These are phyloP conservation scores for Tachuris rubrigastra DNA, from an alignment of 2,113 vertebrate genomes.

Conservation along the genomic window DNA sequence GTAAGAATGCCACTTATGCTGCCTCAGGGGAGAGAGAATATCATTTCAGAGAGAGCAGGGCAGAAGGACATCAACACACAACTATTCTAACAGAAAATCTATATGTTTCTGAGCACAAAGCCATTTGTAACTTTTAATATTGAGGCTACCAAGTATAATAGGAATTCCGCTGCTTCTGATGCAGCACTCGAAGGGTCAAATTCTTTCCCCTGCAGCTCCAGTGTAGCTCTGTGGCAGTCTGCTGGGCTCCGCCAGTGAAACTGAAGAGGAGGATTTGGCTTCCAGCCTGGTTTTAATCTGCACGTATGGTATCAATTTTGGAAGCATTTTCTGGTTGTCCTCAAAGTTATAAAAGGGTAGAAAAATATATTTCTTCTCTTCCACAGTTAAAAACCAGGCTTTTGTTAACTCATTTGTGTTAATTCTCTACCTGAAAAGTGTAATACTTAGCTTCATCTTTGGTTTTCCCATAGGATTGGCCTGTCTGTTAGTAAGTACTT, in stretches of 20 bases:
- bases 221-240: conserved; percentile 28
- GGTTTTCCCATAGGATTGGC: neutral
- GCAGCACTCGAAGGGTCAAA: conserved; percentile 60
- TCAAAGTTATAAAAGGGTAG: conserved; percentile 53
- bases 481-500: neutral
- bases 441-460: neutral
- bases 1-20: neutral
- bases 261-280: conserved; percentile 60
- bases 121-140: neutral
- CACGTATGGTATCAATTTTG: conserved; percentile 68
- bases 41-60: neutral
- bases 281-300: conserved; percentile 54
- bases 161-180: conserved; percentile 31
- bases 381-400: neutral
- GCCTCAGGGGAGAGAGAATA: neutral
- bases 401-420: conserved; percentile 23
- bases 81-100: neutral
- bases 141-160: neutral
- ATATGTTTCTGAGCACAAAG: neutral
- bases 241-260: conserved; percentile 49
- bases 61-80: neutral
- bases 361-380: conserved; percentile 46
- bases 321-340: conserved; percentile 64
- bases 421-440: neutral
- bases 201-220: conserved; percentile 29